Evolutionary conservation across 2,888 invertebrate species (phyloP).

Genomic region (Nemoura dubitans): DNA sequence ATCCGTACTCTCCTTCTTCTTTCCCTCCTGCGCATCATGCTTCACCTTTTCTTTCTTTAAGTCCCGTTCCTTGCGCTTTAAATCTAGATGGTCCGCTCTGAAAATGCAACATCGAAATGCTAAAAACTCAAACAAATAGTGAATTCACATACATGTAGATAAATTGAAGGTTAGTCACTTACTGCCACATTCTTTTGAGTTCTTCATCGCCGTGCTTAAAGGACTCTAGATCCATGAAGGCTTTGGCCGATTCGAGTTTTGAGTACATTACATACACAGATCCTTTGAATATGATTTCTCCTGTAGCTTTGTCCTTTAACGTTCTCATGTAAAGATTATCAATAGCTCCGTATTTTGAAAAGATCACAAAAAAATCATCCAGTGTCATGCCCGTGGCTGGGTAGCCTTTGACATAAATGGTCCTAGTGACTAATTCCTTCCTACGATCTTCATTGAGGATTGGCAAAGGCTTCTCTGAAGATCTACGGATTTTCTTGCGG

Average conservation of each 20-base stretch:
- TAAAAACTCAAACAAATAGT: neutral
- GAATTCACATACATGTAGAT: neutral
- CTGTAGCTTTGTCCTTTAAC: slow-evolving; percentile 70
- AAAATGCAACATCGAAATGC: slow-evolving; percentile 38
- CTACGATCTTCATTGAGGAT: slow-evolving; percentile 84
- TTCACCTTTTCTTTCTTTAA: slow-evolving; percentile 51
- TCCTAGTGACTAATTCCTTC: slow-evolving; percentile 77
- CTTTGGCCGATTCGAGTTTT: slow-evolving; percentile 80
- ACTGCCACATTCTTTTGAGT: slow-evolving; percentile 75
- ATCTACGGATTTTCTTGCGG: slow-evolving; percentile 76
- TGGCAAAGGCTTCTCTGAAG: slow-evolving; percentile 78
- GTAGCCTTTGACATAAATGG: slow-evolving; percentile 90
- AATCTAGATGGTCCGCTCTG: slow-evolving; percentile 66
- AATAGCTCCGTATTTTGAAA: slow-evolving; percentile 73
- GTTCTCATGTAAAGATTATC: slow-evolving; percentile 71
- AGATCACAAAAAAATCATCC: slow-evolving; percentile 77
- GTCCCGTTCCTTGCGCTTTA: slow-evolving; percentile 72
- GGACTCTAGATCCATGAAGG: slow-evolving; percentile 74
- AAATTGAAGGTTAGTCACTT: slow-evolving; percentile 54
- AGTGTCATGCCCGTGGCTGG: slow-evolving; percentile 72
- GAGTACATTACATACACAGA: slow-evolving; percentile 91
- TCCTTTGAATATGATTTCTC: slow-evolving; percentile 82
- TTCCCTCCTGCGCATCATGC: slow-evolving; percentile 7
- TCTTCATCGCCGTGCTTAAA: slow-evolving; percentile 74
- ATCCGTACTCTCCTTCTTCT: slow-evolving; percentile 46